A percentile compares a stretch with the other conserved stretches of the same genome.
These are phyloP conservation scores for Latrodectus geometricus DNA, from an alignment of 1,140 invertebrate genomes.

Conservation along the genomic window DNA sequence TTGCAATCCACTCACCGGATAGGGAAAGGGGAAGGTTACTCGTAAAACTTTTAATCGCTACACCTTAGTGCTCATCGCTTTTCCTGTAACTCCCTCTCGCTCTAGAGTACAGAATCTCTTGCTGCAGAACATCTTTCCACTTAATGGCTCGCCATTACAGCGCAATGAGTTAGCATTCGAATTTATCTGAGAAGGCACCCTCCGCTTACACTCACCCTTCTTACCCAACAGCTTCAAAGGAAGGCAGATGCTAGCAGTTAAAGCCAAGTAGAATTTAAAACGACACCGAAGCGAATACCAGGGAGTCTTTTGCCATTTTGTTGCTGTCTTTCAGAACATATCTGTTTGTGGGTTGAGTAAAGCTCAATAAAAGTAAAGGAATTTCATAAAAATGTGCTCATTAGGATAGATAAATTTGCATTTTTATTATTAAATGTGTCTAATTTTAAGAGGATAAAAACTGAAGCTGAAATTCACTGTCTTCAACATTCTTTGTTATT, in stretches of 20 bases:
- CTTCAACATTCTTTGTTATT: not conserved
- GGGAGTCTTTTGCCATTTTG: too few species aligned
- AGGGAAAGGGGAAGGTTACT: not conserved
- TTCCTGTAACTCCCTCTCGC: not conserved
- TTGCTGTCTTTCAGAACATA: too few species aligned
- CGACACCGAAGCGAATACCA: not conserved
- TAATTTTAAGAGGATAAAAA: too few species aligned
- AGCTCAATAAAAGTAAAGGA: not conserved
- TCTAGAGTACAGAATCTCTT: not conserved
- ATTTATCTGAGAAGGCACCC: conserved; percentile 8
- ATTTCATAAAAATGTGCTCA: too few species aligned
- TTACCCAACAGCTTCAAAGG: not conserved
- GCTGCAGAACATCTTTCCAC: not conserved
- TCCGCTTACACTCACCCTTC: not conserved
- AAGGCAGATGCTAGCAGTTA: not conserved
- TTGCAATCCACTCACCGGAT: conserved; percentile 1
- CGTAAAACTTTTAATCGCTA: conserved; percentile 41
- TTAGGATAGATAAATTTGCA: too few species aligned
- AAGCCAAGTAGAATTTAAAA: conserved; percentile 21
- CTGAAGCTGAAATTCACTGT: not conserved
- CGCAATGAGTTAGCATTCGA: conserved; percentile 45
- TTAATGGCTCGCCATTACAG: conserved; percentile 34
- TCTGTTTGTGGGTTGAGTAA: not conserved
- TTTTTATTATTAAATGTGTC: too few species aligned
- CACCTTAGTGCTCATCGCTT: not conserved